Percentiles rank a stretch among this genome's conserved stretches.
Evolutionary conservation across 2,888 invertebrate species (phyloP).

Genomic region (Acrocera orbiculus): DNA sequence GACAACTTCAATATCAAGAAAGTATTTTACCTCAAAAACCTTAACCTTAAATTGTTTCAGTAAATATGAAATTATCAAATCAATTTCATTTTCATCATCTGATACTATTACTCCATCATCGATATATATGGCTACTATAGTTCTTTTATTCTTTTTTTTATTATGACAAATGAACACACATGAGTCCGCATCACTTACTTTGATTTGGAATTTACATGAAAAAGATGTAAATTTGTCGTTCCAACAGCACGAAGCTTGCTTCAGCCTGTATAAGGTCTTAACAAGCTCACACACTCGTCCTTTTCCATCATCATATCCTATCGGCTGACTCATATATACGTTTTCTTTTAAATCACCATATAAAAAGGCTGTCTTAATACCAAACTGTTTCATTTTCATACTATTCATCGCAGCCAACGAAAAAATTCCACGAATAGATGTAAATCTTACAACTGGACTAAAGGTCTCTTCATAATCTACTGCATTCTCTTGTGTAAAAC

Average conservation of each 20-base stretch:
- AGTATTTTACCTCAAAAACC: slow-evolving; percentile 7
- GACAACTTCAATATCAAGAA: slow-evolving; percentile 9
- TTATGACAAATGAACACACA: slow-evolving; percentile 15
- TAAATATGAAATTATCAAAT: slow-evolving; percentile 7
- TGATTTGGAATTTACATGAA: too few relatives aligned
- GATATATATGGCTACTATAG: slow-evolving; percentile 14
- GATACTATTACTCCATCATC: slow-evolving; percentile 14
- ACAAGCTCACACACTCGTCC: too few relatives aligned
- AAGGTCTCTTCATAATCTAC: slow-evolving; percentile 19
- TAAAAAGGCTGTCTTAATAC: slow-evolving; percentile 13
- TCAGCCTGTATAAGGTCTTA: slow-evolving; percentile 16
- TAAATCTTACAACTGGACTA: slow-evolving; percentile 18
- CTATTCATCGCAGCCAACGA: slow-evolving; percentile 4
- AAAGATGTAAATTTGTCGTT: not conserved
- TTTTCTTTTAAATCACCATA: slow-evolving; percentile 12
- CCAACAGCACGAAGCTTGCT: slow-evolving; percentile 11
- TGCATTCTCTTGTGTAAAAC: slow-evolving; percentile 16
- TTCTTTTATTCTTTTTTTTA: too few relatives aligned
- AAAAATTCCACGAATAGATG: slow-evolving; percentile 15
- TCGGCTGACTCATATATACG: slow-evolving; percentile 11
- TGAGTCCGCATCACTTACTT: slow-evolving; percentile 14
- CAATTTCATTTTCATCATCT: slow-evolving; percentile 7
- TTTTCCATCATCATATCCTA: slow-evolving; percentile 10
- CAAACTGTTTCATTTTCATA: slow-evolving; percentile 12
- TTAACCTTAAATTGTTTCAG: slow-evolving; percentile 7